Evolutionary conservation across 2,113 vertebrate species (phyloP).

Genomic region (Apodemus speciosus): DNA sequence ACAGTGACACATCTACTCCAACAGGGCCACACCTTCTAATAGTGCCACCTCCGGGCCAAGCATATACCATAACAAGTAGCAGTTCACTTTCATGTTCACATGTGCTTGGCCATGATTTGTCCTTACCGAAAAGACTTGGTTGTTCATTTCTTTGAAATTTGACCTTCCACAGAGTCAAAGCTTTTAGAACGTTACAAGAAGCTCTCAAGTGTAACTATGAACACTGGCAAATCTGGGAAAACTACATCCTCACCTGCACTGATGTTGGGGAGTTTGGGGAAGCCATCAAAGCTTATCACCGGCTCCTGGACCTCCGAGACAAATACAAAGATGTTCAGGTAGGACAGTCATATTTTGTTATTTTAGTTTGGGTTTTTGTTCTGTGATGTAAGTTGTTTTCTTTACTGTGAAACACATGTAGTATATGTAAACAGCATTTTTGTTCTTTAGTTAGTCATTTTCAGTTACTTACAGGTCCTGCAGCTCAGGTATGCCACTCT

Average conservation of each 20-base stretch:
- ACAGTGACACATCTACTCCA: too few relatives aligned
- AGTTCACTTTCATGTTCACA: not conserved
- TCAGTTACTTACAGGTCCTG: not conserved
- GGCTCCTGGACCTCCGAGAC: conserved; percentile 94
- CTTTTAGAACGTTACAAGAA: conserved; percentile 95
- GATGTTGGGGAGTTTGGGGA: conserved; percentile 96
- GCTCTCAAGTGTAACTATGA: conserved; percentile 98
- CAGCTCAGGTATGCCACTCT: not conserved
- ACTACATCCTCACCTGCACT: conserved; percentile 93
- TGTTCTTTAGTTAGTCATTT: conserved; percentile 5
- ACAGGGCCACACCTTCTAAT: too few relatives aligned
- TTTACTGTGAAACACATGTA: conserved; percentile 30
- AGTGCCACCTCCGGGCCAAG: too few relatives aligned
- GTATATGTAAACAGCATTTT: not conserved
- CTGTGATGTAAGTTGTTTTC: conserved; percentile 38
- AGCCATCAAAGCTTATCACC: conserved; percentile 95
- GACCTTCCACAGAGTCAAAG: conserved; percentile 89
- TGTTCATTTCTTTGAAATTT: conserved; percentile 44
- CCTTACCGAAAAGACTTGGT: not conserved
- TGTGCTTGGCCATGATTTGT: not conserved
- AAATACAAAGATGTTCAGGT: conserved; percentile 97
- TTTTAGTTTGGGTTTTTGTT: conserved; percentile 20
- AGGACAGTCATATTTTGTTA: conserved; percentile 59
- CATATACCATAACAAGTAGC: too few relatives aligned
- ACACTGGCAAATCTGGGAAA: conserved; percentile 99